A percentile compares a stretch with the other conserved stretches of the same genome.
Conservation (phyloP, 1,140 invertebrate genomes). For the Aphelinus atriplicis region DNA sequence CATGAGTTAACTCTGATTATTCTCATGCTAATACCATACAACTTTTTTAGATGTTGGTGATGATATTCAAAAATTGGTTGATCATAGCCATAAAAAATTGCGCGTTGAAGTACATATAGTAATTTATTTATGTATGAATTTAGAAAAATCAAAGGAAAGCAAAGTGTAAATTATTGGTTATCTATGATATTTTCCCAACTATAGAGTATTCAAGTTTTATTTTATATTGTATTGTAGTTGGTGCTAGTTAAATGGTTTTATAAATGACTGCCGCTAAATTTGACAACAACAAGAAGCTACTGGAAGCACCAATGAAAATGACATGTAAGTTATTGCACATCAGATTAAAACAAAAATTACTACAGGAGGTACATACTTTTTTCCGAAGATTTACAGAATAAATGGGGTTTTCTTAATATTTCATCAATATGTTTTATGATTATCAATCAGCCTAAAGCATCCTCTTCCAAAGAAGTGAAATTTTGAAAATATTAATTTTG, state of each 20-base stretch:
- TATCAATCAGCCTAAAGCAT: not conserved
- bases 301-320: slow-evolving; percentile 31
- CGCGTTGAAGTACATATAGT: too few relatives aligned
- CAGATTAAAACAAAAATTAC: slow-evolving; percentile 30
- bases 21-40: too few relatives aligned
- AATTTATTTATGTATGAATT: too few relatives aligned
- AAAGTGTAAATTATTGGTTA: too few relatives aligned
- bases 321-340: slow-evolving; percentile 2
- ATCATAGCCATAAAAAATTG: too few relatives aligned
- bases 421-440: slow-evolving; percentile 6
- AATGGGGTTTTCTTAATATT: slow-evolving; percentile 20
- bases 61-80: too few relatives aligned
- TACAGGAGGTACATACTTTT: slow-evolving; percentile 29
- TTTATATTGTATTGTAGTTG: not conserved
- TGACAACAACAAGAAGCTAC: slow-evolving; percentile 17
- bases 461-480: not conserved
- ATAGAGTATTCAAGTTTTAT: slow-evolving; percentile 14
- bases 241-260: slow-evolving; percentile 17
- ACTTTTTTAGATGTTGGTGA: too few relatives aligned
- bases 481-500: slow-evolving; percentile 31
- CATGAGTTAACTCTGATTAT: too few relatives aligned
- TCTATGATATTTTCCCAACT: not conserved
- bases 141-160: too few relatives aligned
- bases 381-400: slow-evolving; percentile 24
- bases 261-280: slow-evolving; percentile 17